Base-by-base conservation (phyloP, 2,888 invertebrate genomes). In the Lasioglossum villosulum region DNA sequence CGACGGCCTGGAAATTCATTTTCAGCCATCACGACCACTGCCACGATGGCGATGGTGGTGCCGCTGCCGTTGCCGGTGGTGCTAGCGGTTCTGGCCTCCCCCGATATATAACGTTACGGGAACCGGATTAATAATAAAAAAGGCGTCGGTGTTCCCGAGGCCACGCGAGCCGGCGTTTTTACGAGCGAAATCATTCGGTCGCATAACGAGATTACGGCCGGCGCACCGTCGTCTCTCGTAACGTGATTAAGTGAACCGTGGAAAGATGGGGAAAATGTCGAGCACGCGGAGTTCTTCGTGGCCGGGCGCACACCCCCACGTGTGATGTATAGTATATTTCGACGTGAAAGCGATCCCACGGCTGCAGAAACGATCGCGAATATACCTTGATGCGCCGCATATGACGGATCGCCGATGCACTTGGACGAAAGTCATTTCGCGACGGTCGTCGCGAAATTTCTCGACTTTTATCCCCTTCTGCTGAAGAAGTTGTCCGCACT, bases 41-140 rank as follows among this genome's bases (percentile, higher is more conserved):
- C 48, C n/a, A 14, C n/a, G 59, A 59, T 14, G 59, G 59, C 4
- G 14, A 14, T 59, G n/a, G n/a, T 8, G 52, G n/a, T 23, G 23
- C n/a, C n/a, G 59, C 4, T 59, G 27, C n/a, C 23, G 56, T 10
- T 56, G 56, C 56, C n/a, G 56, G n/a, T n/a, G 56, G 10, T n/a
- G 56, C 59, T 59, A 52, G 52, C 52, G 59, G 27, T 59, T n/a
- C 59, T 59, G 27, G 59, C 59, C 59, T 59, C 27, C 27, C 27
- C 30, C 27, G 27, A 59, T 27, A 16, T 73, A 71, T 75, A 37
- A 30, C 48, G 48, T 52, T 34, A 37, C 48, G 48, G 42, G 34
- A 68, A 71, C 12, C 42, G n/a, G 74, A 86, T 88, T 86, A 88
- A 83, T 88, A 88, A 84, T 82, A 78, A 86, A 84, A 84, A 86